phyloP scores from a whole-genome alignment of 1,140 invertebrate species.

The Pseudomyrmex concolor region DNA sequence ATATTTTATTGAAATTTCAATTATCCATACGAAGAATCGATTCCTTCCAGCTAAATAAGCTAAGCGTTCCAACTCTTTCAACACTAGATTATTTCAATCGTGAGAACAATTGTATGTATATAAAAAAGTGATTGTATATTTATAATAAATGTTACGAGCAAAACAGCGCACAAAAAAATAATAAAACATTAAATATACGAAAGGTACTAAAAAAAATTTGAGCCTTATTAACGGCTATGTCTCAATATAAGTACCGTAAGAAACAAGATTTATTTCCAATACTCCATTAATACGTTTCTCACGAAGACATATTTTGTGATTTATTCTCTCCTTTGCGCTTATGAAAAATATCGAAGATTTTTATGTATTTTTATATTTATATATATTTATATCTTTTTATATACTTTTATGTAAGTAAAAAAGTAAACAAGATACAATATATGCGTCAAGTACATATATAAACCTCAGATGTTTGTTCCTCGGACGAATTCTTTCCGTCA shows the following conservation, averaged over 20 bases:
- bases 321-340: conserved; percentile 14
- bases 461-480: neutral
- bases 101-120: neutral
- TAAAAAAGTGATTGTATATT: neutral
- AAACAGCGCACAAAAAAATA: too few species aligned
- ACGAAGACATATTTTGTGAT: conserved; percentile 12
- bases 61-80: neutral
- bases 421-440: neutral
- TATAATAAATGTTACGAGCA: too few species aligned
- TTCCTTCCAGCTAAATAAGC: neutral
- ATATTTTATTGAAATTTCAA: conserved; percentile 53
- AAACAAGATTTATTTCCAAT: conserved; percentile 25
- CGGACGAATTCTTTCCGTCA: neutral
- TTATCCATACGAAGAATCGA: conserved; percentile 17
- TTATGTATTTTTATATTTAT: neutral
- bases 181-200: neutral
- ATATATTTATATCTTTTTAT: too few species aligned
- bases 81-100: neutral
- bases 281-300: neutral
- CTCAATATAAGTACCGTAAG: conserved; percentile 1
- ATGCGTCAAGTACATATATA: conserved; percentile 2
- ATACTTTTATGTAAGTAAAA: too few species aligned
- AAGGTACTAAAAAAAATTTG: neutral
- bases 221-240: neutral
- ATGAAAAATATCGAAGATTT: conserved; percentile 28